These are phyloP conservation scores for Diuraphis noxia DNA, from an alignment of 1,140 invertebrate genomes.

Conservation along the genomic window DNA sequence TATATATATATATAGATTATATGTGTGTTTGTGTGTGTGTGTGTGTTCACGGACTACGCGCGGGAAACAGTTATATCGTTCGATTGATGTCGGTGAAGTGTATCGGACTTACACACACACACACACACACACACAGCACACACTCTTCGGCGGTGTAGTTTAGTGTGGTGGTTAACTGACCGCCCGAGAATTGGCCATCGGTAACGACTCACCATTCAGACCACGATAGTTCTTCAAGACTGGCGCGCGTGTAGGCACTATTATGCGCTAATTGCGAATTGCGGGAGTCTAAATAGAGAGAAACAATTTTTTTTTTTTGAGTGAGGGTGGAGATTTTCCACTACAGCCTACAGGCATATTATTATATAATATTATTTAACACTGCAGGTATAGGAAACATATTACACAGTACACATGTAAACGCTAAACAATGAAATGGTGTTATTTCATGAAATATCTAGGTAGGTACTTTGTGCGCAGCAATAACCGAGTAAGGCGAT, in stretches of 20 bases:
- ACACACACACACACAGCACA: not conserved
- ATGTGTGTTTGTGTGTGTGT: not conserved
- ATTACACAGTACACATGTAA: not conserved
- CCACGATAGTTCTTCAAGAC: not conserved
- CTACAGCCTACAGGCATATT: no score
- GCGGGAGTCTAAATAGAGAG: not conserved
- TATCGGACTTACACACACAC: not conserved
- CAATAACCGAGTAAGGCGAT: not conserved
- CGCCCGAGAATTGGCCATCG: conserved; percentile 32
- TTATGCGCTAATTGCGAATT: conserved; percentile 23
- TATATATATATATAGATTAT: not conserved
- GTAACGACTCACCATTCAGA: conserved; percentile 51
- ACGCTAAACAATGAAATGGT: not conserved
- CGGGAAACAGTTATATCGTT: not conserved
- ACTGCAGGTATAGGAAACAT: not conserved
- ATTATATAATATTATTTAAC: not conserved
- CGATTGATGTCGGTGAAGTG: conserved; percentile 29
- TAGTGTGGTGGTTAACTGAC: not conserved
- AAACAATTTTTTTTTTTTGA: not conserved
- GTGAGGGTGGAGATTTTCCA: not conserved
- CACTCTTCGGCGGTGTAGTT: not conserved
- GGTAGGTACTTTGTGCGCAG: not conserved
- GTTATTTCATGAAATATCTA: not conserved
- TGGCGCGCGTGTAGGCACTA: not conserved
- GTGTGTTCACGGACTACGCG: not conserved